Conservation (phyloP, 2,888 invertebrate genomes). For the Phengaris alcon region DNA sequence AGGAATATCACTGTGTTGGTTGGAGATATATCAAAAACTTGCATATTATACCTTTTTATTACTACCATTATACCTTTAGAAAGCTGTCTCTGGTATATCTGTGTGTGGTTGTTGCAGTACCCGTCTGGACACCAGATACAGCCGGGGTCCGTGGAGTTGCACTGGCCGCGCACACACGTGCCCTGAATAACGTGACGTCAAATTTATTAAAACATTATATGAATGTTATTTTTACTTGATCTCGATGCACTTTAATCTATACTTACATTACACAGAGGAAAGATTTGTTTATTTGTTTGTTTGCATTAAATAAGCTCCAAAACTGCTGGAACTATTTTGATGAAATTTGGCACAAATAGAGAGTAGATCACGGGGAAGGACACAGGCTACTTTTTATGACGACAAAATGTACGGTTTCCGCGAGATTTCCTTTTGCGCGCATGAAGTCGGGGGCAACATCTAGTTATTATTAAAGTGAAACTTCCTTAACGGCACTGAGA, state of each 20-base stretch:
- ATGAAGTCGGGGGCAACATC: too few species aligned
- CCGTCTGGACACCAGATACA: constrained; percentile 75
- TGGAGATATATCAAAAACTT: background rate
- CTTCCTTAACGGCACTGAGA: too few species aligned
- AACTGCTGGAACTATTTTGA: too few species aligned
- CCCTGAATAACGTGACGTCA: constrained; percentile 49
- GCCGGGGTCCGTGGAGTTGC: constrained; percentile 60
- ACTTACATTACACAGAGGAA: too few species aligned
- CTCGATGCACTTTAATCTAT: background rate
- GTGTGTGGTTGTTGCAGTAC: constrained; percentile 70
- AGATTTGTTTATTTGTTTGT: too few species aligned
- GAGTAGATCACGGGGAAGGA: too few species aligned
- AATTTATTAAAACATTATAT: background rate
- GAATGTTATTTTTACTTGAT: background rate
- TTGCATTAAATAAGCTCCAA: too few species aligned
- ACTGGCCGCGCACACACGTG: constrained; percentile 70
- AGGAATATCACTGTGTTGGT: background rate
- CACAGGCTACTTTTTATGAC: too few species aligned
- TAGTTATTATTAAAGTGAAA: too few species aligned
- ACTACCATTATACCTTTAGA: constrained; percentile 52
- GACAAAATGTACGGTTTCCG: too few species aligned
- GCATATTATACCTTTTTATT: background rate
- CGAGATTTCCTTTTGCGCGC: too few species aligned
- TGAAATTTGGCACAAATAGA: too few species aligned
- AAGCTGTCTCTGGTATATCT: constrained; percentile 56